phyloP scores from a whole-genome alignment of 2,113 vertebrate species.

The Lasiurus borealis region DNA sequence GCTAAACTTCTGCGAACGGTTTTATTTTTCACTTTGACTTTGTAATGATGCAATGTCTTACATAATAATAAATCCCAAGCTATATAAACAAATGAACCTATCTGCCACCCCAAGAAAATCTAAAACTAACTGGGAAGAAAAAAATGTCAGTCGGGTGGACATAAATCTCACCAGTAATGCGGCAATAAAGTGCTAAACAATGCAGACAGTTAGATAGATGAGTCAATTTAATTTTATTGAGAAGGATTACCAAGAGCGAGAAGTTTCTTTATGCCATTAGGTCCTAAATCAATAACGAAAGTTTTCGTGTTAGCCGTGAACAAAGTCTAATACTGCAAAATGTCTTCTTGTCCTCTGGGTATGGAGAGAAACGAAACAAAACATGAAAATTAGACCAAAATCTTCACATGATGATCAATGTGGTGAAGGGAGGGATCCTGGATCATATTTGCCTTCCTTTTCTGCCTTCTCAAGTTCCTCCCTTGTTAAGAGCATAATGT shows the following conservation, averaged over 20 bases:
- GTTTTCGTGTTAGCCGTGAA: constrained; percentile 69
- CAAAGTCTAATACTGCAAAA: constrained; percentile 53
- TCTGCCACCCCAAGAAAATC: not conserved
- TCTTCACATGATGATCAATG: constrained; percentile 55
- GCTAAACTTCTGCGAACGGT: not conserved
- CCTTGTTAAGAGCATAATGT: constrained; percentile 71
- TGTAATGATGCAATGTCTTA: not conserved
- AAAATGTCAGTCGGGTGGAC: constrained; percentile 10
- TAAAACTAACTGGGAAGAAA: constrained; percentile 18
- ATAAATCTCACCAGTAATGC: constrained; percentile 16
- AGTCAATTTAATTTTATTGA: constrained; percentile 49
- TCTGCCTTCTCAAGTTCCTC: constrained; percentile 67
- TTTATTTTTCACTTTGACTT: constrained; percentile 35
- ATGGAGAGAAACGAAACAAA: constrained; percentile 53
- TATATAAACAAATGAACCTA: not conserved
- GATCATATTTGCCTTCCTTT: constrained; percentile 36
- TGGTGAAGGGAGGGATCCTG: not conserved
- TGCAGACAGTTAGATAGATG: constrained; percentile 13
- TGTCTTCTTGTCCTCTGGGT: constrained; percentile 65
- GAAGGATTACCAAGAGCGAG: constrained; percentile 49
- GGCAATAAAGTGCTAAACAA: constrained; percentile 3
- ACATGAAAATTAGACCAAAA: constrained; percentile 58
- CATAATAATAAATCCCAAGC: not conserved
- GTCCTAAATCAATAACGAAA: constrained; percentile 70
- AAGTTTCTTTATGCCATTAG: constrained; percentile 58